Base-by-base conservation (phyloP, 1,140 invertebrate species). In the Cryptotermes secundus region DNA sequence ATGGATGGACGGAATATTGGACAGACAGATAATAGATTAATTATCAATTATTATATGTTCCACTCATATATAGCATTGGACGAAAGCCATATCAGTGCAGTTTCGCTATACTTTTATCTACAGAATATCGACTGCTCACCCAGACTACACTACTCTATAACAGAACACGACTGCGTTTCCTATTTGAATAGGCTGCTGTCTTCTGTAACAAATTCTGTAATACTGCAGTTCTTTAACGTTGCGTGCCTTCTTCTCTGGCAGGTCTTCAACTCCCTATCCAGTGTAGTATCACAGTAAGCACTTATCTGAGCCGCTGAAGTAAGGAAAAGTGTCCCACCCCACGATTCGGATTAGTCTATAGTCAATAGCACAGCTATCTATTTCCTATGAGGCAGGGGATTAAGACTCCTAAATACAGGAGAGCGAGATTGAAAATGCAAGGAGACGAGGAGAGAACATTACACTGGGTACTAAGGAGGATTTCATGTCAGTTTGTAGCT, bases 361-460 rank as follows among this genome's bases (percentile, higher is more conserved):
- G 59, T 72, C 59, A 72, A 72, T 72, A 3, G 59, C 59, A 72
- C 19, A 72, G 59, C 59, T 72, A 72, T 72, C 59, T 72, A 72
- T n/a, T 72, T 72, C 59, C 59, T 7, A 72, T 26, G n/a, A 31
- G 59, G 31, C 59, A 72, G 31, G 59, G 59, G 59, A 72, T 72
- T 72, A 72, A 72, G 59, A 72, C 59, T 16, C 59, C 59, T 72
- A 72, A 72, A 72, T 72, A 72, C 59, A 72, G 26, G 59, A 59
- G 1, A 72, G 59, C 3, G 4, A 72, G 59, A 72, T 31, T n/a
- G 59, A 59, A 59, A n/a, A 1, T 59, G 53, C 0, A 72, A 6
- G 59, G n/a, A 72, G 19, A 72, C 2, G 59, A 72, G 59, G 26
- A 72, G 59, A 59, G 53, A 59, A 59, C 53, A 72, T 72, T n/a